phyloP scores from a whole-genome alignment of 2,888 invertebrate species.

The Troides oblongomaculatus region DNA sequence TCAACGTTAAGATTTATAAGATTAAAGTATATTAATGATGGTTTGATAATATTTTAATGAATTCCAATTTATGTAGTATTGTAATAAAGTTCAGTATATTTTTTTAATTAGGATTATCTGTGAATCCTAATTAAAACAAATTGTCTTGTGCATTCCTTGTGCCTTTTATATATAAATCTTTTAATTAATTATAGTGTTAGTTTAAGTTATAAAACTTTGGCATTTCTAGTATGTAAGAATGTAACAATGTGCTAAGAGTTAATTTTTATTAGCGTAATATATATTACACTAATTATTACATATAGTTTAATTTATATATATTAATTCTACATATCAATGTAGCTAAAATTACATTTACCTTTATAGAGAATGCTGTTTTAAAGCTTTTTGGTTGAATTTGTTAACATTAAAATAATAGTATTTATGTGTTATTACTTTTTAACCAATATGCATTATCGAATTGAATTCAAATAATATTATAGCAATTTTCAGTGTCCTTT shows the following conservation, averaged over 20 bases:
- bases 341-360: too few relatives aligned
- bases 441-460: too few relatives aligned
- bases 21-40: neutral
- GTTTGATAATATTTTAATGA: neutral
- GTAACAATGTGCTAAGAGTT: neutral
- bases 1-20: neutral
- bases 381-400: too few relatives aligned
- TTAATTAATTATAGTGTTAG: neutral
- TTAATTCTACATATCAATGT: too few relatives aligned
- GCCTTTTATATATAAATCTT: constrained; percentile 55
- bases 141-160: constrained; percentile 70
- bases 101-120: neutral
- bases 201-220: constrained; percentile 5
- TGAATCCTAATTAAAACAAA: neutral
- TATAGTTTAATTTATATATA: too few relatives aligned
- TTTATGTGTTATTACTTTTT: too few relatives aligned
- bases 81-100: too few relatives aligned
- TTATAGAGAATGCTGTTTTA: too few relatives aligned
- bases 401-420: too few relatives aligned
- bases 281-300: too few relatives aligned
- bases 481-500: too few relatives aligned
- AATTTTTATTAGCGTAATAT: neutral
- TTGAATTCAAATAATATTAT: too few relatives aligned
- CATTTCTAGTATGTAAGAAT: constrained; percentile 13
- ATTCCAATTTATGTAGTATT: neutral